Percentiles rank a stretch among this genome's conserved stretches.
phyloP scores from a whole-genome alignment of 2,888 invertebrate species.

The Ametastegia equiseti region DNA sequence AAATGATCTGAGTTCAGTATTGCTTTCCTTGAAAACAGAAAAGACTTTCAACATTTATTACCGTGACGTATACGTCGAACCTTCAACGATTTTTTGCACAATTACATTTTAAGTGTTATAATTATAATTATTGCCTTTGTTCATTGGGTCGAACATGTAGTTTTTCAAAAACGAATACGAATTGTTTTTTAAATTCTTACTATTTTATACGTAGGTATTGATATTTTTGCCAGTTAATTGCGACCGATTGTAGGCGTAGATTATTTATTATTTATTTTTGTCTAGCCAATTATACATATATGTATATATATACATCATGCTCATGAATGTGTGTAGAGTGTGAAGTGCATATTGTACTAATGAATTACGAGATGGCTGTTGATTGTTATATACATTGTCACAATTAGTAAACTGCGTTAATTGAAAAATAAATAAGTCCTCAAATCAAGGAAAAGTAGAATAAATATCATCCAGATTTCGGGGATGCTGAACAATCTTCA shows the following conservation, averaged over 20 bases:
- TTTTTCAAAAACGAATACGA: neutral
- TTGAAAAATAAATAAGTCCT: neutral
- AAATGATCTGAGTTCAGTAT: neutral
- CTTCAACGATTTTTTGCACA: constrained; percentile 1
- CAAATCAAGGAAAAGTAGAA: neutral
- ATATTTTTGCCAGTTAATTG: neutral
- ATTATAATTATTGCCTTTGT: neutral
- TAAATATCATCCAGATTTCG: neutral
- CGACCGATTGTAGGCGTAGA: neutral
- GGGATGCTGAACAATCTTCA: neutral
- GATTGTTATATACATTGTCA: neutral
- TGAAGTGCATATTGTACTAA: neutral
- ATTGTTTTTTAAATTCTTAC: neutral
- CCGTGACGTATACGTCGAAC: neutral
- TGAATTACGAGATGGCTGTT: neutral
- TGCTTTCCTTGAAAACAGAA: neutral
- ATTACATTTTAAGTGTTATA: constrained; percentile 19
- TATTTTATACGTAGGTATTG: neutral
- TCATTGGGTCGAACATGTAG: constrained; percentile 34
- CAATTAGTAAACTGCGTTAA: neutral
- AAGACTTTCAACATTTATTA: neutral
- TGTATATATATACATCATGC: neutral
- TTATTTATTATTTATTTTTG: constrained; percentile 15
- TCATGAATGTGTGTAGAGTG: neutral
- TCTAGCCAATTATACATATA: neutral